These are phyloP conservation scores for Herminia tarsipennalis DNA, from an alignment of 2,888 invertebrate species.

Conservation along the genomic window DNA sequence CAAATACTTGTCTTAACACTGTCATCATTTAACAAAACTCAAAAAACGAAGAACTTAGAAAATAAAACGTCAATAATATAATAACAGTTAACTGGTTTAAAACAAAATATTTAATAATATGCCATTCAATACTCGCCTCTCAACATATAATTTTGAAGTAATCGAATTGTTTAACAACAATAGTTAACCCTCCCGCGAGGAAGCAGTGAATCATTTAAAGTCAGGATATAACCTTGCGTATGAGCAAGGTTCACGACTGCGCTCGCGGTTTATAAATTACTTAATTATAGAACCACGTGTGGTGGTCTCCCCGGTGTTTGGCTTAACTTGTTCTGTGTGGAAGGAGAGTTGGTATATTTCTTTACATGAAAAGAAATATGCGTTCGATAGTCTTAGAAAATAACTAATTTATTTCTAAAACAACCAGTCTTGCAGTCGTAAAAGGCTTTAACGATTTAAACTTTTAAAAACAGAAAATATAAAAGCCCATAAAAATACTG, in stretches of 20 bases:
- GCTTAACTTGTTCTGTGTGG: slow-evolving; percentile 19
- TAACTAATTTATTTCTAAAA: too few relatives aligned
- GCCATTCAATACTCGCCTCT: not conserved
- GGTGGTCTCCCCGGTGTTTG: slow-evolving; percentile 2
- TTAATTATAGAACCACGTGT: slow-evolving; percentile 54
- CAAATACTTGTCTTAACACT: too few relatives aligned
- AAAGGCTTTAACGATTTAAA: too few relatives aligned
- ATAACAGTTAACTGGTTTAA: too few relatives aligned
- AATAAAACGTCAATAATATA: too few relatives aligned
- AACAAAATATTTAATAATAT: not conserved
- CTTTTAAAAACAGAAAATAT: too few relatives aligned
- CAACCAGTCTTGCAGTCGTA: too few relatives aligned
- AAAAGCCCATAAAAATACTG: too few relatives aligned
- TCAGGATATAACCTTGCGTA: slow-evolving; percentile 71
- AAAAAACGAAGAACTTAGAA: too few relatives aligned
- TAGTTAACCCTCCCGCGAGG: slow-evolving; percentile 36
- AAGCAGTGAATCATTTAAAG: slow-evolving; percentile 60
- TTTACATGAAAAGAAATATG: too few relatives aligned
- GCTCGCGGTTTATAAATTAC: slow-evolving; percentile 55
- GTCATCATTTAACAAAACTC: too few relatives aligned
- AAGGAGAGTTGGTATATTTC: slow-evolving; percentile 5
- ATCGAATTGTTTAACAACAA: slow-evolving; percentile 3
- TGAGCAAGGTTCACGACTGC: slow-evolving; percentile 63
- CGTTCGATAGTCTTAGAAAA: too few relatives aligned
- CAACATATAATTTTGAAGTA: slow-evolving; percentile 4